Evolutionary conservation across 2,113 vertebrate genomes (phyloP).

Genomic region (Paradisaea rubra): DNA sequence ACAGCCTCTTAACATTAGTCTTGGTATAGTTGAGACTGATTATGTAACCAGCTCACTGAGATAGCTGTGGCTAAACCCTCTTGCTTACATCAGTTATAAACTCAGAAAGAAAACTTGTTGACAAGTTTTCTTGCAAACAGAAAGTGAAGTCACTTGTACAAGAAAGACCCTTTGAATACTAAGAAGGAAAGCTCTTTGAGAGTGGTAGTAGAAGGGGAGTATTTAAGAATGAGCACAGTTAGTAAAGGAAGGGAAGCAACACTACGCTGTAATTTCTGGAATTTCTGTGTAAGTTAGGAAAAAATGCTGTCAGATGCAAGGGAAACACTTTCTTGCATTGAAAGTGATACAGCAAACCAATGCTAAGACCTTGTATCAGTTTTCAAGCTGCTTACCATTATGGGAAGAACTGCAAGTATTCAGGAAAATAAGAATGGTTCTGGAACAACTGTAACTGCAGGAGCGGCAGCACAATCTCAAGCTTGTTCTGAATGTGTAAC

Average conservation of each 20-base stretch:
- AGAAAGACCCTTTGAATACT: background rate
- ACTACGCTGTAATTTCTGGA: background rate
- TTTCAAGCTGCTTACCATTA: background rate
- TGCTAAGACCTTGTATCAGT: background rate
- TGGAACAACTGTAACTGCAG: background rate
- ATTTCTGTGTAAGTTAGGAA: too few species aligned
- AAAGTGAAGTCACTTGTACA: background rate
- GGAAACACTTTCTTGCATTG: background rate
- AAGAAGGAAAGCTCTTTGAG: background rate
- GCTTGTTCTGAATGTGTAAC: accelerated
- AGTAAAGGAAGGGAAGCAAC: background rate
- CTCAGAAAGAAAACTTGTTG: background rate
- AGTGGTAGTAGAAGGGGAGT: background rate
- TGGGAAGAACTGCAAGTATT: background rate
- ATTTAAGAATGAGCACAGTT: background rate
- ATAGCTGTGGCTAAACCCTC: background rate
- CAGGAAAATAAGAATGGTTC: background rate
- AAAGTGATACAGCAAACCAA: background rate
- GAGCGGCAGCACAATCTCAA: background rate
- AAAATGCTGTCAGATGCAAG: background rate
- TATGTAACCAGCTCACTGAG: background rate
- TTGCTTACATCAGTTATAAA: background rate
- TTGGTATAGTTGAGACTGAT: background rate
- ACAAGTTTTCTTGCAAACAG: background rate
- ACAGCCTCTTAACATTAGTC: background rate